phyloP scores from a whole-genome alignment of 2,113 vertebrate species.

The Calidris pygmaea region DNA sequence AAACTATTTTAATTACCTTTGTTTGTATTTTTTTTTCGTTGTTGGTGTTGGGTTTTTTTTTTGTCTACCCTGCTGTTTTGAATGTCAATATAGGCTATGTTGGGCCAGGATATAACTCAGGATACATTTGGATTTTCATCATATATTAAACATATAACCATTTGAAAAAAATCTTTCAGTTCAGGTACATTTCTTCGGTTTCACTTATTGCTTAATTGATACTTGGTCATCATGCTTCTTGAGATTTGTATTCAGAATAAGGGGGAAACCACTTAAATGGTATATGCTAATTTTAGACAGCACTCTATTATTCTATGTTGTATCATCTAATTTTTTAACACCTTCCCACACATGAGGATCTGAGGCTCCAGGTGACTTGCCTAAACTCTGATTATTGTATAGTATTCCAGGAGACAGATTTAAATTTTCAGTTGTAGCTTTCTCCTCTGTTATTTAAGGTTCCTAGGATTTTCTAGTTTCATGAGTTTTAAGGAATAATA shows the following conservation, averaged over 20 bases:
- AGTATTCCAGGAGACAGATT: not conserved
- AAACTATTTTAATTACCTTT: not conserved
- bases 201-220: not conserved
- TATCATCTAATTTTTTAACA: not conserved
- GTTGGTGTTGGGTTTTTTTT: not conserved
- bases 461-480: not conserved
- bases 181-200: not conserved
- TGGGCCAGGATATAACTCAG: not conserved
- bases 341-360: not conserved
- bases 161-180: not conserved
- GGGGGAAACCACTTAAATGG: not conserved
- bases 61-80: not conserved
- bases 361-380: not conserved
- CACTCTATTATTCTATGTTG: not conserved
- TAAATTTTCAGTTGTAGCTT: not conserved
- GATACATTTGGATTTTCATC: not conserved
- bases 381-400: not conserved
- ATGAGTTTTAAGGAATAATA: not conserved
- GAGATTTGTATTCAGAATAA: not conserved
- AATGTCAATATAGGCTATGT: not conserved
- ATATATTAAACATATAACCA: rapidly evolving
- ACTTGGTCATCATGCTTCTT: not conserved
- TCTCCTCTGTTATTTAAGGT: rapidly evolving
- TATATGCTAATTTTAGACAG: not conserved
- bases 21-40: too few species aligned